Evolutionary conservation across 2,888 invertebrate genomes (phyloP), one percentile per base, ranked within the genome.

Genomic region (Sepiola atlantica): DNA sequence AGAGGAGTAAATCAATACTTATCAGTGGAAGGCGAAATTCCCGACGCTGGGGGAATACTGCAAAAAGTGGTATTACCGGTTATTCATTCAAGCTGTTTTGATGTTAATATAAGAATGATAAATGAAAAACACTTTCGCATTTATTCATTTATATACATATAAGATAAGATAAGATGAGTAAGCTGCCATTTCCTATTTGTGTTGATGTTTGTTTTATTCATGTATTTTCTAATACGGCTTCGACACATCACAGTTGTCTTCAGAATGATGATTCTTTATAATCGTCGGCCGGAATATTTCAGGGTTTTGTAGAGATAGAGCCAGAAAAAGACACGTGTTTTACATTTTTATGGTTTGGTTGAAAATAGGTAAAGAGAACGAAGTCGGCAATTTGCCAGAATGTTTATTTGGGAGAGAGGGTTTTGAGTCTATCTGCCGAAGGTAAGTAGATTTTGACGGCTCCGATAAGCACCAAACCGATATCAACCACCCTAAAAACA

Each of bases 401-500:
- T n/a, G 16, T 32, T 14, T 45, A 45, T 45, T 45, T 45, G 45
- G 8, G 45, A 8, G 8, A 45, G 16, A 16, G n/a, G 77, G 77
- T n/a, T 77, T 77, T 77, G 14, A 21, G 77, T 77, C 16, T 77
- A n/a, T 77, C 77, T 77, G 14, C n/a, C 14, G n/a, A 16, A 77
- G n/a, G 32, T 77, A 77, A 77, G 77, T 77, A 77, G n/a, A 32
- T 77, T 77, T 77, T 77, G 77, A 77, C 77, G 77, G n/a, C n/a
- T 16, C 77, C 16, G 77, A 77, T 77, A 77, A 77, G n/a, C 77
- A 32, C 16, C 1, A 77, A 32, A n/a, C 4, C 3, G n/a, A 16
- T 77, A n/a, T 77, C 77, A 77, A 77, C n/a, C 12, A 77, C 77
- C 45, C 45, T 45, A 45, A 45, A 77, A 77, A 16, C 77, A 12